Conservation (phyloP, 2,797 vertebrate genomes). For the Cynopterus sphinx region DNA sequence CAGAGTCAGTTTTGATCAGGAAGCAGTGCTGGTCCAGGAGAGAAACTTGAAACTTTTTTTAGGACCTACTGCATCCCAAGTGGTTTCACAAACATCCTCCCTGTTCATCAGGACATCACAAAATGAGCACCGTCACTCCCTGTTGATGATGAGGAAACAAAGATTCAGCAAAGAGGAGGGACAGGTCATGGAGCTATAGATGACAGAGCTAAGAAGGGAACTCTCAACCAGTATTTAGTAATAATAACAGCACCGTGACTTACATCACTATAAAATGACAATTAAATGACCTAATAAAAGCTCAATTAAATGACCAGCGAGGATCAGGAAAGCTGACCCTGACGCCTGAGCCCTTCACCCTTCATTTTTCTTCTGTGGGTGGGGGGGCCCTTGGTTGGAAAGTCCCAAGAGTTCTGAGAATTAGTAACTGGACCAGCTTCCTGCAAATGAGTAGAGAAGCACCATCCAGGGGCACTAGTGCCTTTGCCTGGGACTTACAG, state of each 20-base stretch:
- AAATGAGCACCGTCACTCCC: neutral
- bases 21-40: neutral
- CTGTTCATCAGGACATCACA: neutral
- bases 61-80: neutral
- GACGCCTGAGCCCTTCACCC: neutral
- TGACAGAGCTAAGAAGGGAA: neutral
- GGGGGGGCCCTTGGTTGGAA: neutral
- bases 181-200: neutral
- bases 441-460: neutral
- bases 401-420: neutral
- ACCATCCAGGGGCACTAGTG: neutral
- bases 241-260: neutral
- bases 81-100: neutral
- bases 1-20: neutral
- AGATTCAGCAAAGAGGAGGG: neutral
- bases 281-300: neutral
- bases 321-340: neutral
- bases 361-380: neutral
- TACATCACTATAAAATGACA: accelerated
- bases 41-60: neutral
- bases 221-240: neutral
- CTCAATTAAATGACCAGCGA: neutral
- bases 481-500: neutral
- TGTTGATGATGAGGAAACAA: neutral
- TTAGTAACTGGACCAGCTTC: neutral